A percentile compares a stretch with the other conserved stretches of the same genome.
Conservation (phyloP, 2,797 vertebrate species). For the Hippopotamyrus pictus region DNA sequence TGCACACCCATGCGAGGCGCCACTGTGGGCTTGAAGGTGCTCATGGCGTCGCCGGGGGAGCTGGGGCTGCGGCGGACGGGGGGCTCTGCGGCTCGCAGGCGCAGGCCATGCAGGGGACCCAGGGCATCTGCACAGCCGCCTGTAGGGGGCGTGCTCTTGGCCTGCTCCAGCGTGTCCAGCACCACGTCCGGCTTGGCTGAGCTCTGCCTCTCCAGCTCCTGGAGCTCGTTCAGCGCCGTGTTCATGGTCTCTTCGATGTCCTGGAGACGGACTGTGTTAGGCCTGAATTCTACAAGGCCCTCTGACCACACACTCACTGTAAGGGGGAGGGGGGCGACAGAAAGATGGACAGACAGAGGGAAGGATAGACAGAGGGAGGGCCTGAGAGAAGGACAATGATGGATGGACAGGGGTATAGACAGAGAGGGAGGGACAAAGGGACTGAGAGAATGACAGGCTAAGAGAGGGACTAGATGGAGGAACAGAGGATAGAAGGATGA, state of each 20-base stretch:
- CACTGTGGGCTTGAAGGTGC: conserved; percentile 90
- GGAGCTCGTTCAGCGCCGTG: conserved; percentile 90
- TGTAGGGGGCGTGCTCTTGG: conserved; percentile 64
- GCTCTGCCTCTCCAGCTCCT: conserved; percentile 93
- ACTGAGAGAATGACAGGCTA: not conserved
- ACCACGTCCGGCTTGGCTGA: conserved; percentile 94
- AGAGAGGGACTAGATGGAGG: not conserved
- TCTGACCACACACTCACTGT: not conserved
- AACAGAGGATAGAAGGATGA: not conserved
- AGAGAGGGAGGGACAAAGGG: not conserved
- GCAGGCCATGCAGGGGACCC: conserved; percentile 59
- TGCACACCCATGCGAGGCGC: conserved; percentile 94
- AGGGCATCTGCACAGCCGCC: conserved; percentile 67
- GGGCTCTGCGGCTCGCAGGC: conserved; percentile 61
- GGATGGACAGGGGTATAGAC: not conserved
- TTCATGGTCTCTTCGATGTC: conserved; percentile 99
- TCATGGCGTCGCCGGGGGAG: conserved; percentile 84
- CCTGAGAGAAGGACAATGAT: not conserved
- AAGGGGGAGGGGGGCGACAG: not conserved
- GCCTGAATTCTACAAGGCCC: not conserved
- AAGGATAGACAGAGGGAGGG: not conserved
- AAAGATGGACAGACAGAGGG: not conserved
- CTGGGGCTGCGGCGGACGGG: conserved; percentile 84
- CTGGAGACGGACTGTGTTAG: conserved; percentile 50
- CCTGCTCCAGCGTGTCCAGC: conserved; percentile 92